These are phyloP conservation scores for Brachionus angularis DNA, from an alignment of 1,140 invertebrate genomes.

Conservation along the genomic window DNA sequence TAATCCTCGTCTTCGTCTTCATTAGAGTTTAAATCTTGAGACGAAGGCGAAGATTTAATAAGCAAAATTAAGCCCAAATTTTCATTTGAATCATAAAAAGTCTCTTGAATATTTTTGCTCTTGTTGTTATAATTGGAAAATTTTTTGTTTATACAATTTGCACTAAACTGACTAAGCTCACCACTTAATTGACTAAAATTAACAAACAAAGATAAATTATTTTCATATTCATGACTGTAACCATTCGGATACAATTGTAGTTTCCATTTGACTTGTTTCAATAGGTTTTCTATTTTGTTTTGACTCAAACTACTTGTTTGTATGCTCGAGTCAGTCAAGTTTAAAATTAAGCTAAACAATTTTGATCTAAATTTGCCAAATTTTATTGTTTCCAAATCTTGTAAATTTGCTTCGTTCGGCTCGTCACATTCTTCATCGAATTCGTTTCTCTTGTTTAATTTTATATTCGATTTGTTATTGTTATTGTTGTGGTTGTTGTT, in stretches of 20 bases:
- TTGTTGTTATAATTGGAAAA: neutral
- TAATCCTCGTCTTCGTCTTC: neutral
- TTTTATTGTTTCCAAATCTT: neutral
- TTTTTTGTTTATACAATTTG: neutral
- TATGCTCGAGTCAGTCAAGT: neutral
- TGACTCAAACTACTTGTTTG: too few species aligned
- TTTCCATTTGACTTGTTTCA: constrained; percentile 25
- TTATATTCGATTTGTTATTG: neutral
- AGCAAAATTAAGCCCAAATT: constrained; percentile 5
- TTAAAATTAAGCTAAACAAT: neutral
- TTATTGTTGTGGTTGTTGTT: neutral
- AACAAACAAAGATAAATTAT: constrained; percentile 34
- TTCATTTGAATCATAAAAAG: constrained; percentile 1
- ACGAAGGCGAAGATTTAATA: neutral
- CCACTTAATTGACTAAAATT: constrained; percentile 34
- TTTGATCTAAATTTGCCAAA: constrained; percentile 24
- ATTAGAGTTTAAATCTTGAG: neutral
- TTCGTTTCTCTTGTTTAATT: too few species aligned
- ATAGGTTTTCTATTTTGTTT: neutral
- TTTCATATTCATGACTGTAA: constrained; percentile 24
- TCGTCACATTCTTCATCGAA: constrained; percentile 16
- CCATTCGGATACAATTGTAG: constrained; percentile 37
- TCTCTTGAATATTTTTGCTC: constrained; percentile 5
- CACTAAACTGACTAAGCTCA: neutral
- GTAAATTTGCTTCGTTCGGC: neutral